Evolutionary conservation across 2,797 vertebrate genomes (phyloP), one percentile per base, ranked within the genome.

Genomic region (Cuculus canorus): DNA sequence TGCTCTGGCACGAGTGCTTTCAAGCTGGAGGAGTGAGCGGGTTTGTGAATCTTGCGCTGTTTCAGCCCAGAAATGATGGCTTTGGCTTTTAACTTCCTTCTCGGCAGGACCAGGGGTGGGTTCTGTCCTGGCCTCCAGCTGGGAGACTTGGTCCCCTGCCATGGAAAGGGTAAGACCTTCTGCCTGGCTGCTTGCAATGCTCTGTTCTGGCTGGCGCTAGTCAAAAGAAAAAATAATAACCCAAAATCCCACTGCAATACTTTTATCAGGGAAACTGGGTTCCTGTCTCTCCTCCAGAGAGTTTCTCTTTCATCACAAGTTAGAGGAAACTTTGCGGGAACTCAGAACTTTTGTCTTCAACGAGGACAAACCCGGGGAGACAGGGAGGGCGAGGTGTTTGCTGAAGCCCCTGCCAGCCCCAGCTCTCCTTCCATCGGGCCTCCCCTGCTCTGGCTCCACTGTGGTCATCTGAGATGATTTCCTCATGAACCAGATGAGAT

Each of bases 111-210:
- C 35, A 63, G 24, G 59, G 61, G 9, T 84, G 88, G 71, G 61
- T 82, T 92, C 68, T 94, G 68, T 90, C 66, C 78, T 41, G 61
- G 19, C 66, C 32, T 97, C 90, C 90, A 90, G 78, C 85, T 82
- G 87, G 48, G 56, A 90, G 60, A 61, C 28, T 85, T 88, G 90
- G 41, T 77, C 33, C 79, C n/a, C 60, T 93, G 82, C 89, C 82
- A 72, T 15, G 64, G 83, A 77, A 90, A 87, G 78, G 78, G 39
- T 86, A 92, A 77, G 78, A 92, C 64, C 85, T 94, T 92, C 86
- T 86, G 48, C 64, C 66, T 84, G 82, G 41, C 69, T 93, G 79
- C n/a, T 64, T 87, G 69, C 60, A 82, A n/a, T 35, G 19, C 56
- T 84, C 68, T 73, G 7, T 90, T 88, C 77, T 77, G 87, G 54